A percentile compares a stretch with the other conserved stretches of the same genome.
These are phyloP conservation scores for Bathynomus jamesi DNA, from an alignment of 1,140 invertebrate genomes.

Conservation along the genomic window DNA sequence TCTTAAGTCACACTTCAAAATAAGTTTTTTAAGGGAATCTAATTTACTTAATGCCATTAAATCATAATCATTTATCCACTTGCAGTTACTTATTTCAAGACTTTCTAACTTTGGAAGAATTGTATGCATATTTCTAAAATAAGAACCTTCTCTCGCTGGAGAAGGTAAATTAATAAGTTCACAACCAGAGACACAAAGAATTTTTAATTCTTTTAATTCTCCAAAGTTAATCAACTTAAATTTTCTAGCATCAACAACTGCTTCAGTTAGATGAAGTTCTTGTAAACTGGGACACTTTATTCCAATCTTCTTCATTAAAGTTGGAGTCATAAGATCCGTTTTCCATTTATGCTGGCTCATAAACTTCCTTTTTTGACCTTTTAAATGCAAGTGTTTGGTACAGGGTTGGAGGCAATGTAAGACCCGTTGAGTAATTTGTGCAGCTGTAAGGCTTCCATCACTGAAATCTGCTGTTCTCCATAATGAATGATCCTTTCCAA, in stretches of 20 bases:
- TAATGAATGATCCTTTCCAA: constrained; percentile 30
- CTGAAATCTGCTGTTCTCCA: constrained; percentile 32
- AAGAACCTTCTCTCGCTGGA: constrained; percentile 25
- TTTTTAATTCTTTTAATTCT: constrained; percentile 21
- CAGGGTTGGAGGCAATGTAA: constrained; percentile 9
- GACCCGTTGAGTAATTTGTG: constrained; percentile 9
- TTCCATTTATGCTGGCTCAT: constrained; percentile 18
- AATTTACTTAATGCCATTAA: constrained; percentile 35
- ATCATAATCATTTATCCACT: constrained; percentile 34
- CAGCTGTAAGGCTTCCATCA: constrained; percentile 18
- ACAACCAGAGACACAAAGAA: constrained; percentile 24
- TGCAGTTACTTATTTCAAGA: constrained; percentile 25
- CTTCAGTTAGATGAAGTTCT: constrained; percentile 30
- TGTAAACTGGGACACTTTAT: constrained; percentile 24
- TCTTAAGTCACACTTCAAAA: constrained; percentile 22
- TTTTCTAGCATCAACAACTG: constrained; percentile 28
- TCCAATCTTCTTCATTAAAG: constrained; percentile 18
- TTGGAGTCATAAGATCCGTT: constrained; percentile 22
- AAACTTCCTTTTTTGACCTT: constrained; percentile 25
- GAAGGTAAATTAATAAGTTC: constrained; percentile 31
- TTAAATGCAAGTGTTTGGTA: constrained; percentile 15
- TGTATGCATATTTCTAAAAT: constrained; percentile 28
- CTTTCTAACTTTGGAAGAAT: constrained; percentile 20
- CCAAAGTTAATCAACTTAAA: constrained; percentile 25
- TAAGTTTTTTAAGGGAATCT: constrained; percentile 20